phyloP scores from a whole-genome alignment of 2,797 vertebrate species.

The Pangasius djambal region DNA sequence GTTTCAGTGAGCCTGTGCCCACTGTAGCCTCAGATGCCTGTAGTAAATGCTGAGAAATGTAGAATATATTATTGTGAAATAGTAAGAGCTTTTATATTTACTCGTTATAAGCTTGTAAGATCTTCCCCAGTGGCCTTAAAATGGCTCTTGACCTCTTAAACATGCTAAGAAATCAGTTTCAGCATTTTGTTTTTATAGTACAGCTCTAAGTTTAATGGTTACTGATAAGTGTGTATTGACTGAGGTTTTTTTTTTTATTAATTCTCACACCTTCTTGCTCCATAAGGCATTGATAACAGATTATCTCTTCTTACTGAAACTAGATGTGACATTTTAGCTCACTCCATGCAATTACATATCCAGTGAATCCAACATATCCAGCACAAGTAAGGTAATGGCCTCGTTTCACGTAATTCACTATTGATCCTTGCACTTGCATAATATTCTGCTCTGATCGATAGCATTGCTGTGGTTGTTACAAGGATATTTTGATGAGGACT shows the following conservation, averaged over 20 bases:
- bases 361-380: constrained; percentile 50
- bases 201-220: constrained; percentile 2
- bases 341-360: constrained; percentile 53
- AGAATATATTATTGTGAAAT: neutral
- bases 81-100: neutral
- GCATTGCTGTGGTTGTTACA: constrained; percentile 35
- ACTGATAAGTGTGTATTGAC: constrained; percentile 35
- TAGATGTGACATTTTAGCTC: constrained; percentile 55
- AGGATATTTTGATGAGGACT: constrained; percentile 48
- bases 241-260: constrained; percentile 28
- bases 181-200: neutral
- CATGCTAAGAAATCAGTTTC: neutral
- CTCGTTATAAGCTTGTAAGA: neutral
- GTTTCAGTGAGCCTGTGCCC: neutral
- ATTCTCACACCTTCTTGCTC: constrained; percentile 40
- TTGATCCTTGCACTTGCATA: constrained; percentile 51
- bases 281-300: constrained; percentile 51
- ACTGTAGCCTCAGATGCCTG: neutral
- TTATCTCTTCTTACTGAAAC: constrained; percentile 51
- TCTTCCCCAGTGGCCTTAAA: neutral
- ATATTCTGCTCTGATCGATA: constrained; percentile 39
- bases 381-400: constrained; percentile 49
- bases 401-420: constrained; percentile 52
- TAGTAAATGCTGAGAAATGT: neutral
- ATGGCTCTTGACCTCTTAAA: neutral